These are phyloP conservation scores for Leptinotarsa tumamoca DNA, from an alignment of 2,888 invertebrate genomes.

Conservation along the genomic window DNA sequence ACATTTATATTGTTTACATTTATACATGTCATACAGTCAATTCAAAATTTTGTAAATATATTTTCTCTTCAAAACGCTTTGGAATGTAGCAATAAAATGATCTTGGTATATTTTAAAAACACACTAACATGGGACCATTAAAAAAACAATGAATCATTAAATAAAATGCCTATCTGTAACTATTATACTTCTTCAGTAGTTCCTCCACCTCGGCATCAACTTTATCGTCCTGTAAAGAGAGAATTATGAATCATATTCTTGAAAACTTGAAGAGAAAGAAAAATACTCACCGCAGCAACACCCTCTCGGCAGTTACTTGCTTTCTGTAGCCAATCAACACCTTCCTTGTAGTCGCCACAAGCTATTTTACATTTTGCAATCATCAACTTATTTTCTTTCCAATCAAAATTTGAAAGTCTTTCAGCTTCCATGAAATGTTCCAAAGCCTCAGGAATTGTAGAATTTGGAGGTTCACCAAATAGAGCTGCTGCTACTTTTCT, in stretches of 20 bases:
- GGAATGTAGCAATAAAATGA: conserved; percentile 4
- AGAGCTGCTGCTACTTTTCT: conserved; percentile 74
- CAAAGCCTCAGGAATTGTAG: conserved; percentile 74
- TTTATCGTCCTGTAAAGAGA: conserved; percentile 57
- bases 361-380: conserved; percentile 72
- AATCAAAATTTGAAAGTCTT: conserved; percentile 66
- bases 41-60: too few species aligned
- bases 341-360: conserved; percentile 67
- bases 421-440: conserved; percentile 70
- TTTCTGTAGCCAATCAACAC: conserved; percentile 67
- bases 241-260: conserved; percentile 1
- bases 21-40: too few species aligned
- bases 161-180: conserved; percentile 55
- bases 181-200: conserved; percentile 58
- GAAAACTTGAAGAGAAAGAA: neutral
- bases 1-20: too few species aligned
- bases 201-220: conserved; percentile 58
- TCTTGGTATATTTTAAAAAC: neutral
- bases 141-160: conserved; percentile 25
- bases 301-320: conserved; percentile 49
- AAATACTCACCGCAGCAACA: conserved; percentile 47
- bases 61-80: neutral
- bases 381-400: conserved; percentile 72
- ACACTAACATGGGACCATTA: conserved; percentile 22
- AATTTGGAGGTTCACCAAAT: conserved; percentile 74